These are phyloP conservation scores for Mastacembelus armatus DNA, from an alignment of 2,797 vertebrate genomes.

Conservation along the genomic window DNA sequence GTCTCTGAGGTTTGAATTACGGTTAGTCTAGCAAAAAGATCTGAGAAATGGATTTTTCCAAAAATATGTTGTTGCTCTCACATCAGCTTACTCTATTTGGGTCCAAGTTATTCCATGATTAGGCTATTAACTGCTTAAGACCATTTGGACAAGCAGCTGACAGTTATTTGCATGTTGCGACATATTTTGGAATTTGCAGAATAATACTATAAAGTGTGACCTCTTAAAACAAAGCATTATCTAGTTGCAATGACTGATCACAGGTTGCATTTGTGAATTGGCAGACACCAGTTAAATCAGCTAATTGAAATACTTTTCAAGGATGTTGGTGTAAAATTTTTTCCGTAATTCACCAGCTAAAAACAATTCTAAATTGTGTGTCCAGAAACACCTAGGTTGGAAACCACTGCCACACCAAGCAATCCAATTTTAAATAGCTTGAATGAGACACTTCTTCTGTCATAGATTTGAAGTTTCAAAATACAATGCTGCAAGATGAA, in stretches of 20 bases:
- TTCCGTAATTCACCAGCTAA: not conserved
- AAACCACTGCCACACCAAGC: not conserved
- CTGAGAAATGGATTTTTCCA: not conserved
- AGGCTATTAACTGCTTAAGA: conserved; percentile 6
- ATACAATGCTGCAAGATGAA: not conserved
- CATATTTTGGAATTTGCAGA: not conserved
- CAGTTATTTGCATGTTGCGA: not conserved
- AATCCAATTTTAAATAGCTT: not conserved
- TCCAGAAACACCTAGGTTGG: too few species aligned
- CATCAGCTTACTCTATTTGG: not conserved
- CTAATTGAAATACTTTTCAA: not conserved
- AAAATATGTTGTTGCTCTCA: not conserved
- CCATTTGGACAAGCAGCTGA: not conserved
- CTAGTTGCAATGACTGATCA: not conserved
- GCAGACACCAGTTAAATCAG: not conserved
- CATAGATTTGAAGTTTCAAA: not conserved
- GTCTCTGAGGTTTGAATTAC: conserved; percentile 5
- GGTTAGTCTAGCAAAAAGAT: not conserved
- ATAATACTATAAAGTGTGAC: not conserved
- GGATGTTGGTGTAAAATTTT: not conserved
- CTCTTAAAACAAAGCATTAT: not conserved
- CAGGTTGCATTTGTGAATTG: too few species aligned
- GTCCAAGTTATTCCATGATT: not conserved
- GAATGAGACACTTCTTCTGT: not conserved
- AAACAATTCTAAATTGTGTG: too few species aligned